Conservation (phyloP, 2,888 invertebrate species). For the Phengaris alcon region DNA sequence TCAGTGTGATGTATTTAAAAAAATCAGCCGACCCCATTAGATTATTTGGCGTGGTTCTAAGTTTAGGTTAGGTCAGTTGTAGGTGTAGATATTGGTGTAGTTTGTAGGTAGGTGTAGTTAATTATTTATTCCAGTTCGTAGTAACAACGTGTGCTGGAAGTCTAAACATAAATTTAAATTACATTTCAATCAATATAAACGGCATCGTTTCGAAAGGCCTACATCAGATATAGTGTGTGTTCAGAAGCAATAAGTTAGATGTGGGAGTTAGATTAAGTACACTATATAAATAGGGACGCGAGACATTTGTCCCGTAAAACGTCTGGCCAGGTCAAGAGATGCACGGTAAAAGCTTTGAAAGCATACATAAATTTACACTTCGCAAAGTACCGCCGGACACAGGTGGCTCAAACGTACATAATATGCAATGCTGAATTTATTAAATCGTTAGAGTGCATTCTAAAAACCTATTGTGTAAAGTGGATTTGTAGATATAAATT, state of each 20-base stretch:
- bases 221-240: constrained; percentile 37
- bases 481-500: constrained; percentile 1
- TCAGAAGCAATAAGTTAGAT: constrained; percentile 43
- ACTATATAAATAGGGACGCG: constrained; percentile 63
- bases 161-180: not conserved
- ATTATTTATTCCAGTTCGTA: too few relatives aligned
- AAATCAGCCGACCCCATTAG: too few relatives aligned
- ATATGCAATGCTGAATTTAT: constrained; percentile 33
- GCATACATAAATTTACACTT: constrained; percentile 74
- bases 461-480: constrained; percentile 15
- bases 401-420: constrained; percentile 60
- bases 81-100: too few relatives aligned
- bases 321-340: constrained; percentile 75
- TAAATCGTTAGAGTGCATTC: constrained; percentile 24
- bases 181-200: not conserved
- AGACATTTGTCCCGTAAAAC: constrained; percentile 68
- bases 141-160: too few relatives aligned
- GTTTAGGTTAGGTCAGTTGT: too few relatives aligned
- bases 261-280: constrained; percentile 54
- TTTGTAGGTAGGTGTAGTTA: too few relatives aligned
- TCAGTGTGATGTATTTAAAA: too few relatives aligned
- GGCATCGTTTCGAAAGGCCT: constrained; percentile 31
- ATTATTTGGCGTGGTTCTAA: too few relatives aligned
- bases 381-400: constrained; percentile 62
- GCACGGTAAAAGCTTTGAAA: constrained; percentile 72